phyloP scores from a whole-genome alignment of 2,113 vertebrate genomes.

The Bujurquina vittata region DNA sequence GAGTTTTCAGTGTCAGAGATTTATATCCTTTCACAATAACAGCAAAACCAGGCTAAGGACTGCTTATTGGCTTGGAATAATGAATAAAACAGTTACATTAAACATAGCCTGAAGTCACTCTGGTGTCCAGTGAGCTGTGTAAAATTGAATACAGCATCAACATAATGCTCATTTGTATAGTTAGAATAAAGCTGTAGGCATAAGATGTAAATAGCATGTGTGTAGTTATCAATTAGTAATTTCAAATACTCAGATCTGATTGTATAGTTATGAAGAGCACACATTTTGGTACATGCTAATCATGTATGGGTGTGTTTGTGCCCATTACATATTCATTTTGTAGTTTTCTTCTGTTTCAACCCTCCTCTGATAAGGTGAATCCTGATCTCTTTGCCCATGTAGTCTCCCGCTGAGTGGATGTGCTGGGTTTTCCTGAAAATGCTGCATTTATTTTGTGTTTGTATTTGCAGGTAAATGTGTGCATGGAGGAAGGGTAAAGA shows the following conservation, averaged over 20 bases:
- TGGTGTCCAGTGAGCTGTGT: background rate
- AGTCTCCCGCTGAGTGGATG: slow-evolving; percentile 36
- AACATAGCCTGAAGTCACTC: background rate
- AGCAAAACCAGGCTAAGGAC: background rate
- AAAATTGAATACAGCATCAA: background rate
- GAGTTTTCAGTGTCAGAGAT: background rate
- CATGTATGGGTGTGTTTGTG: background rate
- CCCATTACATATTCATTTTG: slow-evolving; percentile 34
- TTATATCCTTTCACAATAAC: background rate
- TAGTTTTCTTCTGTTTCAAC: slow-evolving; percentile 62
- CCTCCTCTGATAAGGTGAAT: slow-evolving; percentile 66
- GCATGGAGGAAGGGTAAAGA: slow-evolving; percentile 17
- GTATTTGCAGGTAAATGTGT: slow-evolving; percentile 12
- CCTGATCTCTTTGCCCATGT: slow-evolving; percentile 38
- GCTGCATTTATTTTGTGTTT: slow-evolving; percentile 47
- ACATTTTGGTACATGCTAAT: slow-evolving; percentile 8
- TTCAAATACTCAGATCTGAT: slow-evolving; percentile 25
- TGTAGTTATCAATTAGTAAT: slow-evolving; percentile 32
- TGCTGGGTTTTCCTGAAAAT: slow-evolving; percentile 32
- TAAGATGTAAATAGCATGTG: background rate
- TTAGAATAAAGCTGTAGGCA: slow-evolving; percentile 11
- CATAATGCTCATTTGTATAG: slow-evolving; percentile 2
- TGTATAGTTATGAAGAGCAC: slow-evolving; percentile 39
- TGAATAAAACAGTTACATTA: background rate
- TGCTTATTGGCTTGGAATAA: background rate